A percentile compares a stretch with the other conserved stretches of the same genome.
Conservation (phyloP, 2,888 invertebrate species). For the Synanthedon vespiformis region DNA sequence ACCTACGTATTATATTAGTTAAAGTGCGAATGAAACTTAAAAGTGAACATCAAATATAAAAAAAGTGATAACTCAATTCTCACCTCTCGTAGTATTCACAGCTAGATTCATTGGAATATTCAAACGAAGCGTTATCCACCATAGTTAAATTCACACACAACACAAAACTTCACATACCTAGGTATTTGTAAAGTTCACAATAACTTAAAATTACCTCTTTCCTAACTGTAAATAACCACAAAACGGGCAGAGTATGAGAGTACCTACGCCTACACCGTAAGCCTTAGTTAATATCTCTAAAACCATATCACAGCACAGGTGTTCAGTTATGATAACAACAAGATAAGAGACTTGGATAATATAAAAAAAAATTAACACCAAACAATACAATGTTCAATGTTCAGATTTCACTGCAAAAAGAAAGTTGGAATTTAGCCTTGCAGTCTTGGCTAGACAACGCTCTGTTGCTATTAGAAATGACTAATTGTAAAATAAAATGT, state of each 20-base stretch:
- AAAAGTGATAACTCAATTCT: constrained; percentile 13
- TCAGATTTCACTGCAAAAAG: too few relatives aligned
- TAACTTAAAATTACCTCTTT: neutral
- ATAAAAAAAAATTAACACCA: neutral
- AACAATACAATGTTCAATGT: too few relatives aligned
- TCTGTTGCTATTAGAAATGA: too few relatives aligned
- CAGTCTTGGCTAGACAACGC: too few relatives aligned
- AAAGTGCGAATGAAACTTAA: too few relatives aligned
- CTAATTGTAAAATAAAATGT: too few relatives aligned
- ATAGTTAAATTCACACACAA: constrained; percentile 20
- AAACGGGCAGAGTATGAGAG: neutral
- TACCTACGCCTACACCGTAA: neutral
- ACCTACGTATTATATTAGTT: too few relatives aligned
- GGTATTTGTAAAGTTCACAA: neutral
- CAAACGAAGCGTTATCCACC: constrained; percentile 61
- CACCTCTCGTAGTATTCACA: constrained; percentile 29
- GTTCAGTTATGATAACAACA: neutral
- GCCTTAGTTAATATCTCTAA: neutral
- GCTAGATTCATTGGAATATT: constrained; percentile 57
- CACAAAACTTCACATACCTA: too few relatives aligned
- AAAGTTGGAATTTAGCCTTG: too few relatives aligned
- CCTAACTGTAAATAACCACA: neutral
- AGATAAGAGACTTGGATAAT: neutral
- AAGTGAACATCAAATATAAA: too few relatives aligned
- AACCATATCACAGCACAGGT: neutral